Evolutionary conservation across 2,113 vertebrate genomes (phyloP), one percentile per base, ranked within the genome.

Genomic region (Perognathus longimembris): DNA sequence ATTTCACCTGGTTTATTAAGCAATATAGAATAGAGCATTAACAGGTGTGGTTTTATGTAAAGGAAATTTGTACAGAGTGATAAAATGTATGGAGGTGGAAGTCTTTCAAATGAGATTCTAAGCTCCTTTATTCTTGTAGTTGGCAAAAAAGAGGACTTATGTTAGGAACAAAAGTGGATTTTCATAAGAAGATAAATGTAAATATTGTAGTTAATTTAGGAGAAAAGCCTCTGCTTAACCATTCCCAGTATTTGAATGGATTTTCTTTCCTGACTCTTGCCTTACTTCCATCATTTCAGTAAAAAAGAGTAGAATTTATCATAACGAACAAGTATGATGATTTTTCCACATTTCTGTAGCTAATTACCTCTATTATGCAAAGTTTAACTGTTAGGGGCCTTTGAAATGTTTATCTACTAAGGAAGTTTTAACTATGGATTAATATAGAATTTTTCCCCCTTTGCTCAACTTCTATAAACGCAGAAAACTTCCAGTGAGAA

Each of bases 341-440:
- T 9, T 59, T 96, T 89, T 22, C 63, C 94, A 3, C 2, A 95
- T 96, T 97, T 96, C 80, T 45, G 67, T 94, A 88, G 71, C 32
- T 96, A 97, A 95, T 97, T 22, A 95, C 94, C 50, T 93, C 95
- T 95, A 80, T 95, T 97, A 96, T 87, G 15, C 76, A 40, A 90
- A 80, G 88, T 3, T 1, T 45, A 80, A 34, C 0, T 94, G 96
- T 97, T 92, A 89, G 57, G 75, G n/a, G 57, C 30, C 22, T 91
- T 6, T 95, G 50, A 59, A 96, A 67, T 95, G 95, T 96, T 97
- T 95, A 95, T 84, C 50, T 97, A 67, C 36, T 38, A 57, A 92
- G 26, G 21, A 94, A 94, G 6, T 85, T 95, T 95, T 90, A 91
- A 96, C 94, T 78, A 54, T 71, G 20, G 79, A 87, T 90, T 36